Evolutionary conservation across 2,113 vertebrate species (phyloP), one percentile per base, ranked within the genome.

Genomic region (Cyanoliseus patagonus): DNA sequence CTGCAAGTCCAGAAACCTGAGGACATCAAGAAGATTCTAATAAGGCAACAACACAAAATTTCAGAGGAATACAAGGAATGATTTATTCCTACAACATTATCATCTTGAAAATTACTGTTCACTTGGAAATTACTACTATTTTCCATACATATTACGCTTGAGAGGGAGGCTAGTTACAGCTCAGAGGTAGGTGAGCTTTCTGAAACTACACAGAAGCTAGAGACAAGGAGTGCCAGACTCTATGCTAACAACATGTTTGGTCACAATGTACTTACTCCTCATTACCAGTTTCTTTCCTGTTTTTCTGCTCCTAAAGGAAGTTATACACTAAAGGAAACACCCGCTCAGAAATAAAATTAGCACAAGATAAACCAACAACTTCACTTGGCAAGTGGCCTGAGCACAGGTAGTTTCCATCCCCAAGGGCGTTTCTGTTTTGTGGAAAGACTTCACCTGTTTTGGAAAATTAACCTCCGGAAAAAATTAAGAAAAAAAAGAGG

Each of bases 321-420:
- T 86, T 59, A 31, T 19, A 84, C 17, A 62, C 66, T 86, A 64
- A 95, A 90, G 90, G 88, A 90, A 95, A 89, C 84, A 90, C 67
- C 77, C 76, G 80, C 69, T 88, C 66, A 76, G 67, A 91, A 90
- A 86, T 44, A 76, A 94, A 92, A 92, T 62, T 55, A 95, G 74
- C 42, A 84, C 47, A 64, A 79, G 83, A 97, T 95, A 95, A 95
- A 94, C 22, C 49, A 86, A 86, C 83, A 94, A 6, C 73, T 89
- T 79, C 18, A 78, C 63, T 24, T 92, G 83, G 77, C 83, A 83
- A 88, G 57, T 30, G 57, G 90, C 90, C 9, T 53, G 52, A 68
- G 27, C 62, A 69, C 28, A 61, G 53, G 77, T 46, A 95, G 88
- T 89, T 94, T 92, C 90, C 88, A 96, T 15, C 86, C 85, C 90